phyloP scores from a whole-genome alignment of 2,113 vertebrate genomes.

The Podiceps cristatus region DNA sequence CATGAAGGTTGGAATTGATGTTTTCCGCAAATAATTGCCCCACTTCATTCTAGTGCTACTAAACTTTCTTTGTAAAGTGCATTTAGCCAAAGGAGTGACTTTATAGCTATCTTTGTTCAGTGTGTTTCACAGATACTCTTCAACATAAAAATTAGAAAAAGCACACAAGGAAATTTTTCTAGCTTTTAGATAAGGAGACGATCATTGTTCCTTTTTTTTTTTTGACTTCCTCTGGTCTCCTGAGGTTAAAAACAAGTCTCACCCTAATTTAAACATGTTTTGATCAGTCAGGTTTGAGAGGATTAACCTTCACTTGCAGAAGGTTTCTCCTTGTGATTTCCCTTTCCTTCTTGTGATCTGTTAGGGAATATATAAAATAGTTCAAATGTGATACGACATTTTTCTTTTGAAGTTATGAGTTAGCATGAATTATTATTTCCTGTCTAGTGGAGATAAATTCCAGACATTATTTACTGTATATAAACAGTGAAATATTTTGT shows the following conservation, averaged over 20 bases:
- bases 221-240: neutral
- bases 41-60: neutral
- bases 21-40: neutral
- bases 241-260: neutral
- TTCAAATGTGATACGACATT: neutral
- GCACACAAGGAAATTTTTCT: neutral
- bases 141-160: neutral
- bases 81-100: neutral
- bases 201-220: neutral
- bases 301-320: neutral
- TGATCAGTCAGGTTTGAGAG: neutral
- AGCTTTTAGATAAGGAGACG: neutral
- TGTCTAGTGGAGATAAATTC: neutral
- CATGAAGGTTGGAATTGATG: neutral
- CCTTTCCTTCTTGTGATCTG: neutral
- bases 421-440: neutral
- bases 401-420: neutral
- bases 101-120: neutral
- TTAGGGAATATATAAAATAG: neutral
- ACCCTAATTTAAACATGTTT: conserved; percentile 11
- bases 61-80: neutral
- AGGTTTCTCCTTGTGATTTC: neutral
- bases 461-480: neutral
- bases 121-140: neutral
- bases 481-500: neutral